Base-by-base conservation (phyloP, 2,888 invertebrate genomes). In the Microplitis deprimator region DNA sequence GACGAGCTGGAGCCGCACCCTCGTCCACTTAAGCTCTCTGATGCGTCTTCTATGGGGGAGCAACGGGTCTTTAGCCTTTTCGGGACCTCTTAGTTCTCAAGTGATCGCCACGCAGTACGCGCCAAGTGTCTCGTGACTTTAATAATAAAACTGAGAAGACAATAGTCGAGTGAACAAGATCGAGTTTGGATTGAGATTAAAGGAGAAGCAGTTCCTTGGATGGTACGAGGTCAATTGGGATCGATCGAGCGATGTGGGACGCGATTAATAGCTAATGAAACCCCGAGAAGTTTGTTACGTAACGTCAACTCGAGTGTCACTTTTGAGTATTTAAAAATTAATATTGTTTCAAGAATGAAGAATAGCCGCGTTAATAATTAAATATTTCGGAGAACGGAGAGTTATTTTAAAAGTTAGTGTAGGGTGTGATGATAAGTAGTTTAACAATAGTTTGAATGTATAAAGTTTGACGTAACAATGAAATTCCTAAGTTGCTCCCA, bases 401-500 rank as follows among this genome's bases (percentile, higher is more conserved):
- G 50, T 13, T 50, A 50, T 50, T 50, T 50, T 50, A 50, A 50
- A 50, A 13, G 8, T 13, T 50, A 13, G 13, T 50, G 50, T 8
- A 4, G 13, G 16, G n/a, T 29, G 50, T 50, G 50, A 13, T 50
- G 50, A 50, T 50, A 50, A 50, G 50, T 50, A 41, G 38, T 73
- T 73, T 70, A 50, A 69, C 68, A 68, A 74, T 16, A 69, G 69
- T 65, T 70, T 64, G 6, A 38, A 50, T 50, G 3, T 8, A 65
- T 65, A 64, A 60, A 74, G 73, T 75, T 29, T 16, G 39, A 50
- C 50, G 8, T 50, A 64, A 79, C 77, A 39, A 87, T 87, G 87
- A 86, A 84, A 82, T 82, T 87, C 65, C 84, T 86, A 64, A 77
- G 82, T 70, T 87, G 87, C 79, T 83, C 87, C 17, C 83, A 82